Evolutionary conservation across 2,113 vertebrate genomes (phyloP), one percentile per base, ranked within the genome.

Genomic region (Micronycteris hirsuta): DNA sequence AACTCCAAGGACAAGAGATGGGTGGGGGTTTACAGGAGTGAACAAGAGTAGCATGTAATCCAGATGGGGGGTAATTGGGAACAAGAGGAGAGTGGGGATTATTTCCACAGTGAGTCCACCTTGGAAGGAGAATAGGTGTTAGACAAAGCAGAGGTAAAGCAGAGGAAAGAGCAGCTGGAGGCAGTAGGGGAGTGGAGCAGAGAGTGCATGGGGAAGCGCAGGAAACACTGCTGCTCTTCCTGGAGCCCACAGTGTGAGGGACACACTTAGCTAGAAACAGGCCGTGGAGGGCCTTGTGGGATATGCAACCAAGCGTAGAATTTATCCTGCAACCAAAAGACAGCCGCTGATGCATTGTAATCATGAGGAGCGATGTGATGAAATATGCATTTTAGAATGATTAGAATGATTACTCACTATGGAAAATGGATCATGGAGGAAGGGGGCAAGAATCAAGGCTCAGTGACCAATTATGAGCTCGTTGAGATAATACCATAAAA

Each of bases 21-120:
- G 0, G 9, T 22, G 11, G 22, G 11, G 43, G 15, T 3, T 36
- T 11, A 17, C 0, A 22, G 71, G 49, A 26, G 1, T 0, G 1
- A 38, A 5, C 14, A 19, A 26, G 5, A 67, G 11, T 7, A 31
- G 9, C 26, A 2, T 22, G 11, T 5, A 19, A 63, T 5, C 3
- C 65, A 36, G 41, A 28, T 10, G 26, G n/a, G 52, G 58, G 36
- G 19, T 22, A 49, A 4, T 0, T 52, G 24, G 2, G 26, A 38
- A 36, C 26, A 4, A 14, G 9, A 33, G 1, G 11, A 19, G 14
- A 73, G 28, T 7, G 33, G 20, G 24, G 12, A 1, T 19, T 1
- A 52, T 49, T 47, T 54, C 41, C 28, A 15, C 24, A 58, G 9
- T 0, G 1, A 41, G 38, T 67, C 38, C 28, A 76, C 49, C 38